These are phyloP conservation scores for Dromius quadrimaculatus DNA, from an alignment of 2,888 invertebrate genomes.

Conservation along the genomic window DNA sequence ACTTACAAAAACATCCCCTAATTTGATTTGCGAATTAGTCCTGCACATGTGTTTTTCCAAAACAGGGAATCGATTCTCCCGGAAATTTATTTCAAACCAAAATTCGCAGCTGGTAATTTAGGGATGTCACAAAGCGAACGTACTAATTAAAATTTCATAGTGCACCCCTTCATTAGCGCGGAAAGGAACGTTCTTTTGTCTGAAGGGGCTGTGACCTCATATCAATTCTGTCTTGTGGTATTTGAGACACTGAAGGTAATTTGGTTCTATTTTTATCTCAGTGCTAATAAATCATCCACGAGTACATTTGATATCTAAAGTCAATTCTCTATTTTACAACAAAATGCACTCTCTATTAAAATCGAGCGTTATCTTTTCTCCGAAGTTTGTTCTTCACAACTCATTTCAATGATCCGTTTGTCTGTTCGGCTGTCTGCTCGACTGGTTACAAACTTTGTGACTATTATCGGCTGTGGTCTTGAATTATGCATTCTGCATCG, in stretches of 20 bases:
- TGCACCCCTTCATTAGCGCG: constrained; percentile 43
- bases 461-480: constrained; percentile 12
- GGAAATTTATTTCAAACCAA: constrained; percentile 31
- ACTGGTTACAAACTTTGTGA: not conserved
- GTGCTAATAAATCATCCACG: not conserved
- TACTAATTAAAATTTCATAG: constrained; percentile 49
- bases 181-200: constrained; percentile 45
- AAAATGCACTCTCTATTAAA: no score
- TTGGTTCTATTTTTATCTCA: not conserved
- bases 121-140: constrained; percentile 43
- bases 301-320: no score
- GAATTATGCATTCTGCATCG: constrained; percentile 1
- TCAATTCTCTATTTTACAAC: no score
- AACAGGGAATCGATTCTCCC: constrained; percentile 32
- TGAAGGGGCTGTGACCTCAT: constrained; percentile 23
- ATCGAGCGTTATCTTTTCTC: no score
- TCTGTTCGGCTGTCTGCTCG: not conserved
- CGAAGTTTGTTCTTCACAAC: constrained; percentile 8
- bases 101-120: constrained; percentile 24
- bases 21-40: constrained; percentile 33
- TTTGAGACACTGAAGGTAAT: no score
- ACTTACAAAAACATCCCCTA: not conserved
- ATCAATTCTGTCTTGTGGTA: not conserved
- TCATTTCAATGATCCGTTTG: constrained; percentile 11
- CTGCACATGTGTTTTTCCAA: constrained; percentile 18